Evolutionary conservation across 2,113 vertebrate genomes (phyloP), one percentile per base, ranked within the genome.

Genomic region (Uropsilus gracilis): DNA sequence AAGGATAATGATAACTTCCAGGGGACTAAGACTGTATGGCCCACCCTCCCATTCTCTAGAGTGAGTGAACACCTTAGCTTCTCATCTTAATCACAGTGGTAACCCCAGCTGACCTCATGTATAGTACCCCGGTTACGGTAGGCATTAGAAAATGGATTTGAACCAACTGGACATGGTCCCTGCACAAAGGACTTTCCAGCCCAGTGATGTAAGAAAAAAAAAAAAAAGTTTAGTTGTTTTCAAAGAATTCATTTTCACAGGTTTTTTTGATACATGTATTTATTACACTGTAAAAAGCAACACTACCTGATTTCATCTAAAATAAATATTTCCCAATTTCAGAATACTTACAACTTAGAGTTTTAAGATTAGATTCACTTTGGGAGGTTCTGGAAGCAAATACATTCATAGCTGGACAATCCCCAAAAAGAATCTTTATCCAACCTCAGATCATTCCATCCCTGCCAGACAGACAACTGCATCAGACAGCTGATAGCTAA

Each of bases 201-300:
- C 77, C 72, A 63, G 8, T 20, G 42, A 82, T 2, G 1, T 24
- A 61, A 61, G 55, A 6, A 34, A 20, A 24, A 16, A 46, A 26
- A 81, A 61, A 87, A 80, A 71, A 86, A 48, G 17, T 18, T 57
- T 50, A 34, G 24, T 53, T 68, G 22, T 48, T 50, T 89, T 55
- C 75, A 82, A 82, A 86, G 97, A 96, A 95, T 28, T 7, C 89
- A 91, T 50, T 78, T 82, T 69, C 14, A 83, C 42, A 6, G 63
- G 39, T 7, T 30, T 66, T 90, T 96, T 97, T 90, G 80, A 96
- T 98, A 98, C 98, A 97, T 96, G 89, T 98, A 94, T 98, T 98
- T 98, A 98, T 98, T 98, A 98, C 59, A 95, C 98, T 97, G 96
- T 98, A 98, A 98, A 98, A 98, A 98, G 98, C 98, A 98, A 98